Evolutionary conservation across 2,888 invertebrate species (phyloP).

Genomic region (Temnothorax unifasciatus): DNA sequence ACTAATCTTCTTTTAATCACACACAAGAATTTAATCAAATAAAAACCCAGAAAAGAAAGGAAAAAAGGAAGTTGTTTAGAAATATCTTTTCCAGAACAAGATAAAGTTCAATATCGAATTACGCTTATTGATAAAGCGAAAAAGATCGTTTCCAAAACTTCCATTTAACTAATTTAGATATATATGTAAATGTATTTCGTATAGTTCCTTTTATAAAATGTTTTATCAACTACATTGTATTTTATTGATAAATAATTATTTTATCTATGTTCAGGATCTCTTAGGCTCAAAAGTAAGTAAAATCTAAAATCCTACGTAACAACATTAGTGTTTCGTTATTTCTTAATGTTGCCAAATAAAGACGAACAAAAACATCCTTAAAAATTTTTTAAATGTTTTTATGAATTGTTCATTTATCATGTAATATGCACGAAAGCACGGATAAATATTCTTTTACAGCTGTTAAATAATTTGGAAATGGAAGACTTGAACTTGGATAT

Average conservation of each 20-base stretch:
- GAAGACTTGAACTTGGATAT: neutral
- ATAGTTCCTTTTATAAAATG: neutral
- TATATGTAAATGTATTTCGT: neutral
- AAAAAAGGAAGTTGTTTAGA: neutral
- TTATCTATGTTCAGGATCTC: neutral
- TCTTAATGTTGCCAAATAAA: no score
- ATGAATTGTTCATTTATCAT: neutral
- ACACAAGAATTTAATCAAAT: neutral
- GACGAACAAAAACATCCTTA: neutral
- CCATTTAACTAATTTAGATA: neutral
- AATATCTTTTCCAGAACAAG: neutral
- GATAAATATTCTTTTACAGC: neutral
- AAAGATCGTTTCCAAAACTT: neutral
- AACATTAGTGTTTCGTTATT: neutral
- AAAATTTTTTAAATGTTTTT: neutral
- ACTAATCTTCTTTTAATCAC: neutral
- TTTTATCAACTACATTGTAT: neutral
- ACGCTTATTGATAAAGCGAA: neutral
- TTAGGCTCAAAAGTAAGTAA: neutral
- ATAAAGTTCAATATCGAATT: neutral
- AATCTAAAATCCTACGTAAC: no score
- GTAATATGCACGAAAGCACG: neutral
- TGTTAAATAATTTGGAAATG: neutral
- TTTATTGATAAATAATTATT: neutral
- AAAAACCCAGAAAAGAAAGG: neutral